Conservation (phyloP, 2,113 vertebrate species). For the Tragelaphus strepsiceros region DNA sequence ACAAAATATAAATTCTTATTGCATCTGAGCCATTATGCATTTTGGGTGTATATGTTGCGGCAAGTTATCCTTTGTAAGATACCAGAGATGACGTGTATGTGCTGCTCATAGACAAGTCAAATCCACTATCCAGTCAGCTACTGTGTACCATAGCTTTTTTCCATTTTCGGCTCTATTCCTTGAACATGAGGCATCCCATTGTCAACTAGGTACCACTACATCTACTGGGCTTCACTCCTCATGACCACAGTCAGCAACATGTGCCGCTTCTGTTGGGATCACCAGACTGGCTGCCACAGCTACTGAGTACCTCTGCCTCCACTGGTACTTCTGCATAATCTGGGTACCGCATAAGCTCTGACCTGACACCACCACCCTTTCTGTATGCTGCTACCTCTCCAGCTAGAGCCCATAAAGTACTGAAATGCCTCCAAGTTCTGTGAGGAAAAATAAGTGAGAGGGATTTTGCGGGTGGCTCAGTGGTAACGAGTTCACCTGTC, state of each 20-base stretch:
- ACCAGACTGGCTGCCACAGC: neutral
- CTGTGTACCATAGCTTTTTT: neutral
- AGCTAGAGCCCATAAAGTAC: neutral
- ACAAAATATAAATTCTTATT: neutral
- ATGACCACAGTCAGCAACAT: no score
- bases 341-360: accelerated
- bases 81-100: neutral
- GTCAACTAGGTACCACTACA: neutral
- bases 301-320: neutral
- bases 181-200: neutral
- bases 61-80: neutral
- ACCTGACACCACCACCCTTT: no score
- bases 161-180: neutral
- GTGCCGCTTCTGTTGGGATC: no score
- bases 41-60: neutral
- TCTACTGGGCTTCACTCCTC: neutral
- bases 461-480: neutral
- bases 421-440: neutral
- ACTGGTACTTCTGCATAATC: accelerated
- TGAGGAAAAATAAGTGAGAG: neutral
- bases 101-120: neutral
- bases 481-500: neutral
- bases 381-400: neutral
- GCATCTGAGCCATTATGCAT: neutral
- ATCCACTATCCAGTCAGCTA: neutral